phyloP scores from a whole-genome alignment of 2,113 vertebrate species.

The Seriola quinqueradiata region DNA sequence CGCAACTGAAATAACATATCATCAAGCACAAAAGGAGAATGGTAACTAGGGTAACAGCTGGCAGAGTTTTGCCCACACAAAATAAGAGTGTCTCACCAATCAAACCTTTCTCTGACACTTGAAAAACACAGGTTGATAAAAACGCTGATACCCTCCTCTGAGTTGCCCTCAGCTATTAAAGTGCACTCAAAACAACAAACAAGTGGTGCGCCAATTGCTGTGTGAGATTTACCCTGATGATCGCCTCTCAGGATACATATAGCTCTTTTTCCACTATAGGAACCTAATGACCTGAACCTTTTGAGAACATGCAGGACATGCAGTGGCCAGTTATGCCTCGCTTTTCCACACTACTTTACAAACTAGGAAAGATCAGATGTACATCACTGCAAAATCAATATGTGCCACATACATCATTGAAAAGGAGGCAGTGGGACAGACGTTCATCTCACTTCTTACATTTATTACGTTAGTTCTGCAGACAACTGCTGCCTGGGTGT shows the following conservation, averaged over 20 bases:
- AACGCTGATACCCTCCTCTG: background rate
- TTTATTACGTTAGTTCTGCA: background rate
- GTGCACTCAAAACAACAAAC: background rate
- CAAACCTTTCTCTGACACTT: background rate
- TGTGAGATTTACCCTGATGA: background rate
- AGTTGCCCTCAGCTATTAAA: background rate
- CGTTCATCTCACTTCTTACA: no score
- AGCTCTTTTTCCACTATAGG: background rate
- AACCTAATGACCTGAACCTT: conserved; percentile 5
- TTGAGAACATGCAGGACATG: background rate
- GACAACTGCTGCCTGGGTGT: background rate
- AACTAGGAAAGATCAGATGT: background rate
- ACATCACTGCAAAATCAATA: no score
- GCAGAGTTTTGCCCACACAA: background rate
- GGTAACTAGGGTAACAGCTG: background rate
- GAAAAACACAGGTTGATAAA: background rate
- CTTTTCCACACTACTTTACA: background rate
- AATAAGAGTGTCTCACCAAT: background rate
- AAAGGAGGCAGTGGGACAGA: no score
- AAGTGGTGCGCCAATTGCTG: background rate
- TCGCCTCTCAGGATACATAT: background rate
- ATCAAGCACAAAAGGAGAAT: background rate
- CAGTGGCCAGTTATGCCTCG: background rate
- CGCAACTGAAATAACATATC: conserved; percentile 16
- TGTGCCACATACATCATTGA: no score